Conservation (phyloP, 2,113 vertebrate species). For the Seriola dumerili region DNA sequence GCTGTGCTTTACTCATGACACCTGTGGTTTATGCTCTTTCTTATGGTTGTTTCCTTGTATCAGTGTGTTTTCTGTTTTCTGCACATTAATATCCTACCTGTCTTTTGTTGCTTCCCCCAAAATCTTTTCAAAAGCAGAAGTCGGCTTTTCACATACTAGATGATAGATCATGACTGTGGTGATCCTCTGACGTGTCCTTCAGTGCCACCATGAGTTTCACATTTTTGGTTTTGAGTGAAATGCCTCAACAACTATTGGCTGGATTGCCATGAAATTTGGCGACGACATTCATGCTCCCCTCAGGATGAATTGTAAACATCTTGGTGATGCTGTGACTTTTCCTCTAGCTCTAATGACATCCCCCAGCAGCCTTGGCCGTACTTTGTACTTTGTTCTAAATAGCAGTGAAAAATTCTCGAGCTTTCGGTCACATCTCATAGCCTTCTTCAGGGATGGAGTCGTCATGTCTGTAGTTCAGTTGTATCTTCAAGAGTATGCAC, state of each 20-base stretch:
- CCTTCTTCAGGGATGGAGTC: neutral
- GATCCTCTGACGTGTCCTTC: neutral
- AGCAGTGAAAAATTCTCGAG: neutral
- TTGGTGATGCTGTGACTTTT: neutral
- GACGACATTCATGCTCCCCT: neutral
- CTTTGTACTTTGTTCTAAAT: neutral
- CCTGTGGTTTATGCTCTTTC: neutral
- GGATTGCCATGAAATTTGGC: neutral
- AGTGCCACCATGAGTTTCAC: neutral
- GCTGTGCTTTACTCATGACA: neutral
- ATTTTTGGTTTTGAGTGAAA: neutral
- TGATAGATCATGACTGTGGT: too few relatives aligned
- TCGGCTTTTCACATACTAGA: neutral
- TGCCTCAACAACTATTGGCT: too few relatives aligned
- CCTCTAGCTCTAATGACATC: neutral
- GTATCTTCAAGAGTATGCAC: too few relatives aligned
- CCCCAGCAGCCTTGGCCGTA: neutral
- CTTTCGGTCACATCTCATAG: neutral
- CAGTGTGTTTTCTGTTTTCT: constrained; percentile 10
- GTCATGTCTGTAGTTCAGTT: neutral
- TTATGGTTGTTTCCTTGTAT: neutral
- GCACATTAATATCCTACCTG: neutral
- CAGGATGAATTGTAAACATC: neutral
- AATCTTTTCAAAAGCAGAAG: constrained; percentile 12
- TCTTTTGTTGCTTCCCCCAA: neutral